Conservation (phyloP, 1,140 invertebrate species). For the Diorhabda elongata region DNA sequence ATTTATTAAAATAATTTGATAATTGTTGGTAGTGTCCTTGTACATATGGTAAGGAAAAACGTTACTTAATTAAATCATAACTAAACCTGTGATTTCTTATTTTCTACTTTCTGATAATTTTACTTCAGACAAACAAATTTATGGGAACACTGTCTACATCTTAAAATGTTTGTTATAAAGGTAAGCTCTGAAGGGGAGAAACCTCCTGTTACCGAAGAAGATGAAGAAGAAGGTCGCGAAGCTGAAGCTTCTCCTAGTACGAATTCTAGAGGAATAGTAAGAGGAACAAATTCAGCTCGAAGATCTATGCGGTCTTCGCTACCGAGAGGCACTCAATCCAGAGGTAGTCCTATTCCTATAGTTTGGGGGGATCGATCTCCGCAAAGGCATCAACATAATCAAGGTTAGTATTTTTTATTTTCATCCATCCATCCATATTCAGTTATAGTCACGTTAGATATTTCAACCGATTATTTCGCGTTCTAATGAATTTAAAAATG, state of each 20-base stretch:
- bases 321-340: background rate
- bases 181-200: constrained; percentile 33
- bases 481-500: constrained; percentile 17
- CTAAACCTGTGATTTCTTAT: too few species aligned
- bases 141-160: too few species aligned
- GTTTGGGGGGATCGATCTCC: constrained; percentile 6
- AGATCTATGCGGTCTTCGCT: constrained; percentile 8
- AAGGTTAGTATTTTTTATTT: constrained; percentile 22
- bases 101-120: too few species aligned
- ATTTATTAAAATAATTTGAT: too few species aligned
- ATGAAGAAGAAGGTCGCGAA: constrained; percentile 63
- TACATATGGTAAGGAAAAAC: too few species aligned
- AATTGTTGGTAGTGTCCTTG: too few species aligned
- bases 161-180: constrained; percentile 12
- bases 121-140: too few species aligned
- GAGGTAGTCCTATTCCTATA: background rate
- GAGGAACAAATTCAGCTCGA: constrained; percentile 33
- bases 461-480: constrained; percentile 33
- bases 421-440: constrained; percentile 9
- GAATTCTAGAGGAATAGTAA: constrained; percentile 6
- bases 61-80: too few species aligned
- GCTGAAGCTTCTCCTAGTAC: constrained; percentile 60
- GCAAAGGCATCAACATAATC: constrained; percentile 20
- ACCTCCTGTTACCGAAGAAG: constrained; percentile 1
- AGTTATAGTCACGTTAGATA: constrained; percentile 19